Base-by-base conservation (phyloP, 37 sponge, comb jelly and placozoan genomes). In the Mnemiopsis leidyi region DNA sequence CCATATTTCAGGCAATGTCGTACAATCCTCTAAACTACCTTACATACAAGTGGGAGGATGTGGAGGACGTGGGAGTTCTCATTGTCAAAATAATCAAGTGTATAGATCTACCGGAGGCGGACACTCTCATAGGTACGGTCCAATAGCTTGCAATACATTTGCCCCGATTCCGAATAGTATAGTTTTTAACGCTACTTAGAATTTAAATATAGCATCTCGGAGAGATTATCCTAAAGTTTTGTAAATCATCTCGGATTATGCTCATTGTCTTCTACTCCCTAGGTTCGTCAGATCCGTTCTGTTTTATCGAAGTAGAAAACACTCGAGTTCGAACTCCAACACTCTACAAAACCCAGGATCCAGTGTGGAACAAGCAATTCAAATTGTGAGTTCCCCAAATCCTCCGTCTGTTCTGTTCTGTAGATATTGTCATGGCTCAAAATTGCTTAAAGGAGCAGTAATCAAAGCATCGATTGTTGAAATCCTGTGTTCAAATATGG, bases 321-420 rank as follows among this genome's bases (percentile, higher is more conserved):
- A 39, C 95, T 20, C 92, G 68, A 32, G 94, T 96, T 0, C 29
- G 95, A 36, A 98, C 98, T 0, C 88, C 93, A 0, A 96, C 95
- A 0, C 68, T 95, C 0, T 93, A 83, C 68, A 94, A 94, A 93
- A 94, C 94, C 23, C 69, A 93, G 29, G 93, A 76, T 68, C 98
- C 98, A 23, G 68, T 69, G 16, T 98, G 97, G 98, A 76, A 95
- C 93, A 96, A 98, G 69, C 94, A 90, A 16, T 98, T 96, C 76
- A 39, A 92, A 75, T 95, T 97, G 97, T 97, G 38, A 94, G 96
- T 68, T 2, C n/a, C n/a, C n/a, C n/a, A n/a, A n/a, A n/a, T n/a
- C n/a, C n/a, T n/a, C n/a, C n/a, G n/a, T n/a, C n/a, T n/a, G n/a
- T n/a, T n/a, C n/a, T n/a, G n/a, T n/a, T n/a, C n/a, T n/a, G n/a